A percentile compares a stretch with the other conserved stretches of the same genome.
Evolutionary conservation across 1,140 invertebrate genomes (phyloP).

Genomic region (Drosophila bocki): DNA sequence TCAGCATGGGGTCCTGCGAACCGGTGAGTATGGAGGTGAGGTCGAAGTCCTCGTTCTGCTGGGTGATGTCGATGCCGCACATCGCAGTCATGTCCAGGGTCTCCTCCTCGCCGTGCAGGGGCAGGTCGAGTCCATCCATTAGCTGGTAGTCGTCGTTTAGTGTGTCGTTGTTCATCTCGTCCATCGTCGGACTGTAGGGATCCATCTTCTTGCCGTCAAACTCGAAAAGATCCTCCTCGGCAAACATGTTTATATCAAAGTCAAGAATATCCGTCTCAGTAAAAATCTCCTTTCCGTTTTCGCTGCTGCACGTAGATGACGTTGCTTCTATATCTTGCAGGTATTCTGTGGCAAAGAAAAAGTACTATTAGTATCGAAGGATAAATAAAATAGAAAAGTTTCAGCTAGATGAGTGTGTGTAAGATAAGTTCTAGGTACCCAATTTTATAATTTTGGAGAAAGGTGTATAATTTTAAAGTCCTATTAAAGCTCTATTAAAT

Average conservation of each 20-base stretch:
- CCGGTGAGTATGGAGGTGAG: constrained; percentile 31
- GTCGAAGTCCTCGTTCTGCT: constrained; percentile 51
- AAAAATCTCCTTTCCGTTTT: constrained; percentile 73
- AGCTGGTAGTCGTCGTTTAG: constrained; percentile 29
- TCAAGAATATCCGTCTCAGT: constrained; percentile 79
- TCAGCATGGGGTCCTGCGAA: constrained; percentile 54
- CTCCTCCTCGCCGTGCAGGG: constrained; percentile 44
- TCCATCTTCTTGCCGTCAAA: constrained; percentile 66
- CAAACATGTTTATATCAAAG: constrained; percentile 81
- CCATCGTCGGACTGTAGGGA: constrained; percentile 50
- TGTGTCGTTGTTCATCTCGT: constrained; percentile 59
- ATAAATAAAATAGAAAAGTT: neutral
- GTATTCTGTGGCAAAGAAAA: constrained; percentile 70
- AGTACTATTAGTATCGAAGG: constrained; percentile 40
- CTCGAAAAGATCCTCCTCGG: constrained; percentile 67
- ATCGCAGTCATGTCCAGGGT: constrained; percentile 43
- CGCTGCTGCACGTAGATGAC: constrained; percentile 69
- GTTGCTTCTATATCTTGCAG: constrained; percentile 78
- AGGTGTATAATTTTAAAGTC: neutral
- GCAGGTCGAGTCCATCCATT: constrained; percentile 26
- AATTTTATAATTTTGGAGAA: constrained; percentile 20
- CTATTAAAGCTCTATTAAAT: neutral
- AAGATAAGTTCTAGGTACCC: constrained; percentile 9
- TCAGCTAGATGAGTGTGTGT: constrained; percentile 20
- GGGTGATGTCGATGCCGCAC: constrained; percentile 45